These are phyloP conservation scores for Prostheceraeus crozeri DNA, from an alignment of 2,888 invertebrate genomes.

Conservation along the genomic window DNA sequence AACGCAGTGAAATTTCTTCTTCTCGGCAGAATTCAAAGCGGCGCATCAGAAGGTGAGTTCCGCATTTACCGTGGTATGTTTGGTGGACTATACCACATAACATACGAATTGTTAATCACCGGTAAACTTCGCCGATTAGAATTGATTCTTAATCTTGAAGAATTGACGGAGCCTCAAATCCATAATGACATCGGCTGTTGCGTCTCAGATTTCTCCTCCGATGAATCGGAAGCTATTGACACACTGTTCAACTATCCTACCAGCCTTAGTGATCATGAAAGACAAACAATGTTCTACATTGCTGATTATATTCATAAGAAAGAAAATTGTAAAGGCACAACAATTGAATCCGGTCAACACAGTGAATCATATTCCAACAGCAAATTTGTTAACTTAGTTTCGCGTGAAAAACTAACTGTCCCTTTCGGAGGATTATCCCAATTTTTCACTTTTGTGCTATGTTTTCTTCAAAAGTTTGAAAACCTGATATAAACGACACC, in stretches of 20 bases:
- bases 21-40: slow-evolving; percentile 26
- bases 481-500: too few species aligned
- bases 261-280: slow-evolving; percentile 20
- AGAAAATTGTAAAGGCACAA: too few species aligned
- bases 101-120: slow-evolving; percentile 24
- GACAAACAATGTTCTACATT: slow-evolving; percentile 19
- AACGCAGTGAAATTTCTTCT: slow-evolving; percentile 11
- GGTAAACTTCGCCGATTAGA: slow-evolving; percentile 16
- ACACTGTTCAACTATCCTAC: not conserved
- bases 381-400: too few species aligned
- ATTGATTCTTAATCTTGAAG: slow-evolving; percentile 11
- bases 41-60: slow-evolving; percentile 20
- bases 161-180: slow-evolving; percentile 11
- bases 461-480: too few species aligned
- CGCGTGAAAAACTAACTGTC: too few species aligned
- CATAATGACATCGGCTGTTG: slow-evolving; percentile 25
- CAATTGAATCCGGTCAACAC: too few species aligned
- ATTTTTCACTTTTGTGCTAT: too few species aligned
- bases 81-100: slow-evolving; percentile 28
- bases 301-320: too few species aligned
- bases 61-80: slow-evolving; percentile 27
- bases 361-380: too few species aligned
- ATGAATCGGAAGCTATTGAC: slow-evolving; percentile 20
- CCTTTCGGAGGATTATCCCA: too few species aligned
- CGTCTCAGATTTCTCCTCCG: slow-evolving; percentile 5